Percentiles rank a stretch among this genome's conserved stretches.
phyloP scores from a whole-genome alignment of 2,797 vertebrate genomes.

The Ptychadena robeensis region DNA sequence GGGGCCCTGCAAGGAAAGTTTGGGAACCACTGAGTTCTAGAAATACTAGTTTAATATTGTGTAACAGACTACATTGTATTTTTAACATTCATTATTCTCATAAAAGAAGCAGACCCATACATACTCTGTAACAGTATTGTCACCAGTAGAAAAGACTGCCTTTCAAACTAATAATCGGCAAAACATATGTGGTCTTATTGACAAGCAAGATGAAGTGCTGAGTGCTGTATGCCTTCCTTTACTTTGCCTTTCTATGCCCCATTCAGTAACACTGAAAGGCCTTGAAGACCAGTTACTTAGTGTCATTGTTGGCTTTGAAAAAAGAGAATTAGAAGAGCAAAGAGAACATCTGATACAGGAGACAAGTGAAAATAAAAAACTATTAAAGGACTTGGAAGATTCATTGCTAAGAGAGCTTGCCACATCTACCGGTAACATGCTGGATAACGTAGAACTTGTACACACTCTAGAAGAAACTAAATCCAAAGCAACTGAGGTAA shows the following conservation, averaged over 20 bases:
- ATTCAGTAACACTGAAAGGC: constrained; percentile 89
- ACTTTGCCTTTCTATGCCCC: background rate
- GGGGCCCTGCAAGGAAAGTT: too few species aligned
- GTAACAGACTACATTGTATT: too few species aligned
- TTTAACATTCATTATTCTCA: too few species aligned
- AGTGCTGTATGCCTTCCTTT: background rate
- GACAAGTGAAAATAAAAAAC: constrained; percentile 91
- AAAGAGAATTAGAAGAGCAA: constrained; percentile 91
- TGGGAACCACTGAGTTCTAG: too few species aligned
- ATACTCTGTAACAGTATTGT: background rate
- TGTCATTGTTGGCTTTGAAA: constrained; percentile 89
- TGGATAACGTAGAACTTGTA: constrained; percentile 93
- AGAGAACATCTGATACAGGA: constrained; percentile 90
- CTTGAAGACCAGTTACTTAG: constrained; percentile 96
- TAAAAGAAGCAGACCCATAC: too few species aligned
- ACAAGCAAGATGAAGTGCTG: background rate
- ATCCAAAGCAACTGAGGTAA: constrained; percentile 89
- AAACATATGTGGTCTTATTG: too few species aligned
- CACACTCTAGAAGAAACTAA: constrained; percentile 92
- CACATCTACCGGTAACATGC: constrained; percentile 93
- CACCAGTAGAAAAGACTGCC: background rate
- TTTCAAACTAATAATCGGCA: too few species aligned
- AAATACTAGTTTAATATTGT: background rate
- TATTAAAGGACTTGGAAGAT: constrained; percentile 91
- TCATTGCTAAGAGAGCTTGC: constrained; percentile 90